Percentiles rank a stretch among this genome's conserved stretches.
phyloP scores from a whole-genome alignment of 2,113 vertebrate genomes.

The Trematomus loennbergii region DNA sequence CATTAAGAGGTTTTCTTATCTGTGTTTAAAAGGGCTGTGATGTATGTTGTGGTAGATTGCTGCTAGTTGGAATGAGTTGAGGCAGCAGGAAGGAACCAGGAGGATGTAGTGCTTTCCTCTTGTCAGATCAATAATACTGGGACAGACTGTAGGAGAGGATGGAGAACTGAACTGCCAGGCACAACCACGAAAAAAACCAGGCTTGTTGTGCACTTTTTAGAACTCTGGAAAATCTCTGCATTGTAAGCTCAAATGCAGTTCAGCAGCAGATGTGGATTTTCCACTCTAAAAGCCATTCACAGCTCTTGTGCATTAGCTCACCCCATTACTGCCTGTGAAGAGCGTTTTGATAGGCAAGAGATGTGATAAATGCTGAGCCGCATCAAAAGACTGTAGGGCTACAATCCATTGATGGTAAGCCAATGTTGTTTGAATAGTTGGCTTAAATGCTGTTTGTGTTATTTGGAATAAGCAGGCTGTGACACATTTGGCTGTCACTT shows the following conservation, averaged over 20 bases:
- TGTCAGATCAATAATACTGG: constrained; percentile 82
- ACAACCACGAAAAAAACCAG: constrained; percentile 52
- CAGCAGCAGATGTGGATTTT: constrained; percentile 64
- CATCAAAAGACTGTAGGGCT: constrained; percentile 57
- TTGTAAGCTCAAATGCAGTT: constrained; percentile 44
- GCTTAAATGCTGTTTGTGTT: constrained; percentile 62
- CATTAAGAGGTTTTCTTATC: constrained; percentile 72
- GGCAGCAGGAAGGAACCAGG: constrained; percentile 78
- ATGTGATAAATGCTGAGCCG: constrained; percentile 62
- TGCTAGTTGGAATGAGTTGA: constrained; percentile 68
- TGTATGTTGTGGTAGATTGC: constrained; percentile 73
- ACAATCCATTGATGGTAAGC: constrained; percentile 68
- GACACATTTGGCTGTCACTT: constrained; percentile 59
- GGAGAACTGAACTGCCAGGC: constrained; percentile 64
- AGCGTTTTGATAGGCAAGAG: constrained; percentile 70
- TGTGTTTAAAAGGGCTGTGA: constrained; percentile 69
- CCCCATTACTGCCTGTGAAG: constrained; percentile 65
- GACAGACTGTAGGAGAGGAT: constrained; percentile 72
- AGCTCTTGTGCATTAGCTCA: constrained; percentile 68
- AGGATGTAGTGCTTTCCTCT: constrained; percentile 79
- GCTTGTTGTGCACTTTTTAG: constrained; percentile 42
- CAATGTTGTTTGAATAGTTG: constrained; percentile 58
- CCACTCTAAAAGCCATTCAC: constrained; percentile 67
- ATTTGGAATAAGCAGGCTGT: constrained; percentile 56
- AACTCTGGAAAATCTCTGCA: constrained; percentile 54